Evolutionary conservation across 2,888 invertebrate species (phyloP), one percentile per base, ranked within the genome.

Genomic region (Polyommatus iphigenia): DNA sequence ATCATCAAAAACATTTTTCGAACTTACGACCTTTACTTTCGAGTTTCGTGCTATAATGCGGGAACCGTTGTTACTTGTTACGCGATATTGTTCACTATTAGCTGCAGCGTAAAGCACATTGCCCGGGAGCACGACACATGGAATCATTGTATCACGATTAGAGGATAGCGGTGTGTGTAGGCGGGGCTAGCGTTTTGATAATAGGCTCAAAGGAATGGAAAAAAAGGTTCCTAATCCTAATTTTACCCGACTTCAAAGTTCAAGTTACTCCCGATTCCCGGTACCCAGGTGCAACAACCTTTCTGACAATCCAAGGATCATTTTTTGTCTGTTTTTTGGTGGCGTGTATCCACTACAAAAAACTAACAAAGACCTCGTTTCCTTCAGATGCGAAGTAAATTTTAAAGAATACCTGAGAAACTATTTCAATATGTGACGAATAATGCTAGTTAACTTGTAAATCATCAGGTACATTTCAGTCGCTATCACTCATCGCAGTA

Each of bases 321-420:
- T 24, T 67, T 67, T 67, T 67, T 67, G 67, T 67, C 15, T 29
- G 32, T 18, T 32, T 67, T 67, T 67, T 54, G 54, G 18, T 18
- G 54, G 54, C 3, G 54, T 18, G 54, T 54, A 54, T 50, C 54
- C 18, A 54, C 54, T 15, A 67, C 62, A 59, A 67, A 62, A 67
- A 67, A 67, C 29, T 32, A 67, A 67, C 67, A 67, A 67, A 67
- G 29, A 67, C 29, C 29, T 67, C 29, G 13, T 67, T 67, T 67
- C 29, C 29, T 29, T 29, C 29, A 67, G 67, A 29, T 29, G 29
- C 29, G 29, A 15, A 67, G 62, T 67, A 24, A 67, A 29, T 29
- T 67, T 67, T 67, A 15, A 29, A 32, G 15, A 67, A 15, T 18
- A 67, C 62, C 62, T 67, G 62, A 18, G 67, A 29, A 20, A 29